Evolutionary conservation across 35 echinoderm and acorn worm genomes (phyloP).

Genomic region (Ophiothrix spiculata): DNA sequence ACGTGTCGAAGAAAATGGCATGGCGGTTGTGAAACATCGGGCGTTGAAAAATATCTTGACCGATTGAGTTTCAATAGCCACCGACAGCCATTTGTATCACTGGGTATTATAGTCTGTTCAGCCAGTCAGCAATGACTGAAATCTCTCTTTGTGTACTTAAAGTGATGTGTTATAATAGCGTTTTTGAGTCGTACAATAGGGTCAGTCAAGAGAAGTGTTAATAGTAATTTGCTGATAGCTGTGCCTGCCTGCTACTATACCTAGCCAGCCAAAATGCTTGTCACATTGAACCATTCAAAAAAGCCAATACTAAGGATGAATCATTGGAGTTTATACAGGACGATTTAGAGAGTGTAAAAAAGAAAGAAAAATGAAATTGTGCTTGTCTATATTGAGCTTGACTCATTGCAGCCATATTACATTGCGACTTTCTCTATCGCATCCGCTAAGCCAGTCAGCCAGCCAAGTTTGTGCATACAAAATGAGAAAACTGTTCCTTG

Average conservation of each 20-base stretch:
- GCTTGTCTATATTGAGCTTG: not conserved
- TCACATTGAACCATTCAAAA: not conserved
- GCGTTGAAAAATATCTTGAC: not conserved
- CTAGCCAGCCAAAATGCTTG: too few species aligned
- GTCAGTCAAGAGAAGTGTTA: not conserved
- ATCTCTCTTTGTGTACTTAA: not conserved
- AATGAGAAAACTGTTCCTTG: not conserved
- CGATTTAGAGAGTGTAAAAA: too few species aligned
- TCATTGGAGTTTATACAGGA: too few species aligned
- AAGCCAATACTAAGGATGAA: not conserved
- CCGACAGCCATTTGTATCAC: too few species aligned
- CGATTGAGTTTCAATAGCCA: constrained; percentile 1
- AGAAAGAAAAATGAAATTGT: not conserved
- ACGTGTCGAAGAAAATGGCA: not conserved
- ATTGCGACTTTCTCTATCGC: not conserved
- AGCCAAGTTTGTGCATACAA: not conserved
- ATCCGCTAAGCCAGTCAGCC: not conserved
- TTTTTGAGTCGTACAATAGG: not conserved
- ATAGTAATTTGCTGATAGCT: not conserved
- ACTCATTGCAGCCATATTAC: not conserved
- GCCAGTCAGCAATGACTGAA: not conserved
- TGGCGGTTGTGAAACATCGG: constrained; percentile 3
- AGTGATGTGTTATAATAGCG: not conserved
- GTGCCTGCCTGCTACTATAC: too few species aligned
- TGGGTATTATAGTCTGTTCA: too few species aligned